phyloP scores from a whole-genome alignment of 2,888 invertebrate genomes.

The Trachelus stipa region DNA sequence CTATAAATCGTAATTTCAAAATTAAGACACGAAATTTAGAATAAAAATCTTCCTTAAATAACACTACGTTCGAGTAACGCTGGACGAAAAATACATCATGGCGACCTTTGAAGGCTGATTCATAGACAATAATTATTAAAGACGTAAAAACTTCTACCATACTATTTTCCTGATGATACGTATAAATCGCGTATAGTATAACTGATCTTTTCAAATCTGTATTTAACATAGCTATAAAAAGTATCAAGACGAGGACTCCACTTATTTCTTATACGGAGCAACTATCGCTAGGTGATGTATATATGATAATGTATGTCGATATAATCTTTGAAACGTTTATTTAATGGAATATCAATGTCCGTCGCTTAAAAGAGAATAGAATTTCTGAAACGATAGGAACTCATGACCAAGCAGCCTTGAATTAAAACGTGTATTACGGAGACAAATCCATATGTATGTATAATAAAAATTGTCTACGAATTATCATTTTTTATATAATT shows the following conservation, averaged over 20 bases:
- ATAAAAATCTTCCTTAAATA: neutral
- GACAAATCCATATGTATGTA: neutral
- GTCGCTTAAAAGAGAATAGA: neutral
- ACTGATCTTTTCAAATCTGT: neutral
- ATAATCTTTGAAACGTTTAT: neutral
- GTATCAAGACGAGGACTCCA: neutral
- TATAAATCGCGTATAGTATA: neutral
- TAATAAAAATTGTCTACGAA: neutral
- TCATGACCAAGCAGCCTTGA: neutral
- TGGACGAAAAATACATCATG: neutral
- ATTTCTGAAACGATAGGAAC: neutral
- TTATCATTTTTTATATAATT: neutral
- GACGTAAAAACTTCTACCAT: neutral
- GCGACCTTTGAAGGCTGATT: constrained; percentile 5
- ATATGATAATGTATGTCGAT: neutral
- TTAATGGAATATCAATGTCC: neutral
- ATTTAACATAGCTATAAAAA: neutral
- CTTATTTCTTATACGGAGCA: neutral
- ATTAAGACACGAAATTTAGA: neutral
- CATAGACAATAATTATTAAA: neutral
- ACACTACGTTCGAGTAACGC: neutral
- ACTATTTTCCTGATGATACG: neutral
- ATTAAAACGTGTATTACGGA: neutral
- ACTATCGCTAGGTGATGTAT: neutral
- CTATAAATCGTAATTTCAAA: neutral